Percentiles rank a stretch among this genome's conserved stretches.
Conservation (phyloP, 2,888 invertebrate genomes). For the Alsophila aescularia region DNA sequence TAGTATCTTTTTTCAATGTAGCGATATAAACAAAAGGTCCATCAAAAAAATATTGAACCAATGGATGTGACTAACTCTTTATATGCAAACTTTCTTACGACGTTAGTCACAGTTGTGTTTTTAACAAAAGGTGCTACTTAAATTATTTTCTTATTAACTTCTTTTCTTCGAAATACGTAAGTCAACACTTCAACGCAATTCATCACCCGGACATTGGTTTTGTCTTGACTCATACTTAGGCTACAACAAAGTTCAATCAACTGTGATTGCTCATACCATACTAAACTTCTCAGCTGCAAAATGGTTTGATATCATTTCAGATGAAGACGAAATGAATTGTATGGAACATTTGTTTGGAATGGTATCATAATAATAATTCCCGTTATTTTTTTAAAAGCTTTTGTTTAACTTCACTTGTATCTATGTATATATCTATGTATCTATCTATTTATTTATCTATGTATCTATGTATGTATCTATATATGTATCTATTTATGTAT, state of each 20-base stretch:
- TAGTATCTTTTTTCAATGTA: too few relatives aligned
- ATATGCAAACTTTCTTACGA: background rate
- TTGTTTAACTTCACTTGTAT: too few relatives aligned
- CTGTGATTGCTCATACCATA: conserved; percentile 1
- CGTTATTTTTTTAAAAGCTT: too few relatives aligned
- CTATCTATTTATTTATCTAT: too few relatives aligned
- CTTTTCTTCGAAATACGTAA: conserved; percentile 4
- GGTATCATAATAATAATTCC: too few relatives aligned
- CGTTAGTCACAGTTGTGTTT: background rate
- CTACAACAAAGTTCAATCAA: conserved; percentile 3
- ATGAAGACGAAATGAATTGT: too few relatives aligned
- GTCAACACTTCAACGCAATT: conserved; percentile 7
- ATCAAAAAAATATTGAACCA: too few relatives aligned
- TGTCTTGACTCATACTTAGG: conserved; percentile 8
- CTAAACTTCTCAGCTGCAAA: background rate
- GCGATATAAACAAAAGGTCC: too few relatives aligned
- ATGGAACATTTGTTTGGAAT: too few relatives aligned
- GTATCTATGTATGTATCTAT: too few relatives aligned
- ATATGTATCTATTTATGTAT: too few relatives aligned
- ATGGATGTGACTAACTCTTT: background rate
- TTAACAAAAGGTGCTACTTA: background rate
- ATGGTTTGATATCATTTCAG: background rate
- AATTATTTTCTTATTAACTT: conserved; percentile 5
- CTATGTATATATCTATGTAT: too few relatives aligned
- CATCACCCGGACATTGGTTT: conserved; percentile 10